phyloP scores from a whole-genome alignment of 2,888 invertebrate genomes.

The Congeria kusceri region DNA sequence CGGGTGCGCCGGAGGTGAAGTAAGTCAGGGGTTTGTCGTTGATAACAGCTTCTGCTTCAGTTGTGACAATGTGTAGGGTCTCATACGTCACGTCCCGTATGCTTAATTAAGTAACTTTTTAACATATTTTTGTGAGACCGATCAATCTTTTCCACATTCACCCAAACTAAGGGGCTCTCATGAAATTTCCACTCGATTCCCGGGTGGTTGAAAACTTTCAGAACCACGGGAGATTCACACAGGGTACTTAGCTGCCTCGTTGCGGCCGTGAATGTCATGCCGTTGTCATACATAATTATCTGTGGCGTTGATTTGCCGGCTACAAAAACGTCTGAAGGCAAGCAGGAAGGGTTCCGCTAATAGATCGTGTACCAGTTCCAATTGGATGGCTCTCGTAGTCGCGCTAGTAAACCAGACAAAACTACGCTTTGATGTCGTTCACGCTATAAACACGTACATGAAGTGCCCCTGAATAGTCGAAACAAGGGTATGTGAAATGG shows the following conservation, averaged over 20 bases:
- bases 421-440: conserved; percentile 40
- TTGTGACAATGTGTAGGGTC: conserved; percentile 42
- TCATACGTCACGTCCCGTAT: conserved; percentile 30
- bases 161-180: conserved; percentile 55
- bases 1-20: conserved; percentile 22
- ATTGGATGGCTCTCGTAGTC: conserved; percentile 47
- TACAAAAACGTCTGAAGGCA: conserved; percentile 14
- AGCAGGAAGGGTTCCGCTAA: conserved; percentile 21
- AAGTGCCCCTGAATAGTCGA: conserved; percentile 36
- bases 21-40: conserved; percentile 55
- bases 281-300: too few relatives aligned
- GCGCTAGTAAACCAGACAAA: conserved; percentile 57
- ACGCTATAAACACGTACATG: conserved; percentile 22
- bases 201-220: conserved; percentile 7
- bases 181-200: conserved; percentile 44
- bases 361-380: conserved; percentile 22
- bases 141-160: conserved; percentile 61
- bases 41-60: conserved; percentile 47
- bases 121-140: conserved; percentile 39
- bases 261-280: conserved; percentile 36
- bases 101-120: conserved; percentile 27
- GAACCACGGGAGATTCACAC: conserved; percentile 2
- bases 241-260: neutral
- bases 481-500: conserved; percentile 18
- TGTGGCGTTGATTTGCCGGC: conserved; percentile 8